Conservation (phyloP, 2,113 vertebrate genomes). For the Neogale vison region DNA sequence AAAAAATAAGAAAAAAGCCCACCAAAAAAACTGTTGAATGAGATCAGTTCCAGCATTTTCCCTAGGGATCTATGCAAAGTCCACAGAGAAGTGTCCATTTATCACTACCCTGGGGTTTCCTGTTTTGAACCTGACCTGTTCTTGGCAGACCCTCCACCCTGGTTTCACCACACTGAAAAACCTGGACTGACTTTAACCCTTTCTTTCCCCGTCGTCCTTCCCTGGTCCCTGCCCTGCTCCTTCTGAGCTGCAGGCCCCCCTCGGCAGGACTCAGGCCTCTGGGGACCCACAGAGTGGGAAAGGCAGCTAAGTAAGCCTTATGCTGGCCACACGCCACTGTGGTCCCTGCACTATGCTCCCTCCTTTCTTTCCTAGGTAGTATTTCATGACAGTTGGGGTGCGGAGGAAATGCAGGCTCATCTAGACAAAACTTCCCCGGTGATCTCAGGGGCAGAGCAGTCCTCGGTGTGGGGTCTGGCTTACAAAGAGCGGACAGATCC, state of each 20-base stretch:
- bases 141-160: constrained; percentile 23
- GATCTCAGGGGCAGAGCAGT: not conserved
- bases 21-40: not conserved
- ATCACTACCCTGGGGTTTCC: constrained; percentile 45
- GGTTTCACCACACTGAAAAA: not conserved
- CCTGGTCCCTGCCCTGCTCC: not conserved
- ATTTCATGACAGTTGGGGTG: not conserved
- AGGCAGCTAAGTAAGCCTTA: not conserved
- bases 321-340: not conserved
- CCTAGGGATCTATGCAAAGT: constrained; percentile 16
- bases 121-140: constrained; percentile 50
- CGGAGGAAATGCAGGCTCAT: not conserved
- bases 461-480: not conserved
- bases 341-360: not conserved
- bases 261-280: not conserved
- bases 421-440: not conserved
- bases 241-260: not conserved
- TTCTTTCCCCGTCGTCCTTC: not conserved
- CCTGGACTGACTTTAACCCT: not conserved
- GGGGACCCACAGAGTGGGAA: not conserved
- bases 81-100: constrained; percentile 26
- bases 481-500: constrained; percentile 37
- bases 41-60: constrained; percentile 50
- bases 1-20: not conserved
- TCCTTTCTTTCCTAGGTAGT: not conserved